Evolutionary conservation across 1,140 invertebrate genomes (phyloP), one percentile per base, ranked within the genome.

Genomic region (Trichonephila clavipes): DNA sequence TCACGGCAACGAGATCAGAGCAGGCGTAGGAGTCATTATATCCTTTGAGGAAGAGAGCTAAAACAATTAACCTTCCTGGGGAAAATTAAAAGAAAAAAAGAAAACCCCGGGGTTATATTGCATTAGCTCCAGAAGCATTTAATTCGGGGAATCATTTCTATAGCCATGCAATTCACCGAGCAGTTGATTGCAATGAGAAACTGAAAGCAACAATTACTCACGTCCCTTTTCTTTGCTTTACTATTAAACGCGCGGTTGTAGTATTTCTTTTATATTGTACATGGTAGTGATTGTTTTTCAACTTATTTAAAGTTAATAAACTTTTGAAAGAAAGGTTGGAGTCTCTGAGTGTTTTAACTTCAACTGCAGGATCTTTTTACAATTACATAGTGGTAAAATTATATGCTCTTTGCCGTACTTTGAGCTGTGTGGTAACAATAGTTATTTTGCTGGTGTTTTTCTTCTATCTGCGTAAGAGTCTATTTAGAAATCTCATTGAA

Each of bases 1-100:
- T 90, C 59, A 92, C 66, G 61, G 66, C 64, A 85, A 90, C n/a
- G 34, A 90, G n/a, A 77, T 77, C 72, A 77, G 72, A 3, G n/a
- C 21, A 34, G 90, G 90, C 81, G 90, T 83, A 85, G 90, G 90
- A 92, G 90, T 92, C 51, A 92, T 92, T 92, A 90, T 62, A 82
- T 85, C 59, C 81, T 21, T 34, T 28, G 69, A 77, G 72, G 34
- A 90, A 90, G 51, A 81, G 51, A 90, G 88, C 24, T 81, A 81
- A 81, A 90, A 81, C 88, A 90, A 90, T 90, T 90, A 81, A 81
- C 88, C 69, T 90, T 61, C n/a, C n/a, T 59, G 82, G 44, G 44
- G 16, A 83, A 77, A 28, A 77, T 77, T 77, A 77, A 77, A 77
- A 51, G 51, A 51, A 51, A 51, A 51, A 51, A 77, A 77, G 18